Base-by-base conservation (phyloP, 2,888 invertebrate species). In the Meiosimyza platycephala region DNA sequence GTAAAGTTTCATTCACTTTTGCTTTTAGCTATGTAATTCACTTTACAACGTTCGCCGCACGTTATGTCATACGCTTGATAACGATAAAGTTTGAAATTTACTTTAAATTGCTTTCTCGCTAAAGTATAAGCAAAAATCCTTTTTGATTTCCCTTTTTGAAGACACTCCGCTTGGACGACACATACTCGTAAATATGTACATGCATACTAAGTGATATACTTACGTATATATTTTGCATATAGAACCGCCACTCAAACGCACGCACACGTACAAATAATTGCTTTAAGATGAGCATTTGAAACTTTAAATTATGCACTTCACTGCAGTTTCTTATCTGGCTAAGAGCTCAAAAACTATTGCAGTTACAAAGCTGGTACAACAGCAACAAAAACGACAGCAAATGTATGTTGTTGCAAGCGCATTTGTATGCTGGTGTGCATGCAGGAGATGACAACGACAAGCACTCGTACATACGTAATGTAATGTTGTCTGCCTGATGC, bases 1-100 rank as follows among this genome's bases (percentile, higher is more conserved):
- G 52, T 33, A 28, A 2, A 16, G 66, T 22, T 54, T 52, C 33
- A 13, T 50, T 50, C 33, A 57, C 28, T 13, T 22, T 28, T 57
- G 15, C 57, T 57, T 48, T 28, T 57, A 12, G 51, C 54, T 33
- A n/a, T 54, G 33, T 40, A 2, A 67, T 55, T 67, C 57, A 67
- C 54, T 67, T 67, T 50, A 63, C 63, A 63, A 28, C 28, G 28
- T 28, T 28, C 28, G 28, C 28, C 22, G 59, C 40, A 40, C 6
- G 9, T 9, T 40, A 9, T 2, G 9, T 40, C 40, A 9, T 40
- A 6, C 40, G 62, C 33, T 62, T 68, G 52, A 54, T 70, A 47
- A 70, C n/a, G 59, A 71, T 65, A 52, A 65, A 71, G 71, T 71
- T 71, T 65, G n/a, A 71, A 71, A 71, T 71, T 71, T 71, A 71